Conservation (phyloP, 2,888 invertebrate species). For the Ditula angustiorana region DNA sequence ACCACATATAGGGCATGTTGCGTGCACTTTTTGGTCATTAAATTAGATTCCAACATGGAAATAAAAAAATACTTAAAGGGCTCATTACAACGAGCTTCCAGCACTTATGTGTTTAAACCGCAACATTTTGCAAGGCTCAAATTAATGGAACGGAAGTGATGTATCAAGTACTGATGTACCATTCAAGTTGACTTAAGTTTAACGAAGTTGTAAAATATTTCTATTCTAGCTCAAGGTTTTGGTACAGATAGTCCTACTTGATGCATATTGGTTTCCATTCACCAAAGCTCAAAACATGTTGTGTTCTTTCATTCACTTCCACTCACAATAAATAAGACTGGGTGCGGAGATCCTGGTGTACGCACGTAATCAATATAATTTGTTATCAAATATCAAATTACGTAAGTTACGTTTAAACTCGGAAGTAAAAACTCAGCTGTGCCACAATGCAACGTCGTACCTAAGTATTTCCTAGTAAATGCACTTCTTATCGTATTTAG, state of each 20-base stretch:
- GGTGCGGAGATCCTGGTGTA: constrained; percentile 44
- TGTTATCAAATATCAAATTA: constrained; percentile 15
- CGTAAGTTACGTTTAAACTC: constrained; percentile 33
- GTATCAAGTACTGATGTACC: not conserved
- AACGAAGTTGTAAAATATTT: not conserved
- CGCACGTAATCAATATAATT: constrained; percentile 29
- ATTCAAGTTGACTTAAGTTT: not conserved
- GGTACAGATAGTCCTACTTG: not conserved
- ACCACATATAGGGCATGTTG: not conserved
- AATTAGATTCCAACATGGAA: not conserved
- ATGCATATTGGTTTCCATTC: constrained; percentile 4
- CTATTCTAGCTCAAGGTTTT: not conserved
- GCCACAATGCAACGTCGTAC: constrained; percentile 50
- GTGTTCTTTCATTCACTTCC: constrained; percentile 25
- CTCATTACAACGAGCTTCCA: not conserved
- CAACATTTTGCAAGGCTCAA: not conserved
- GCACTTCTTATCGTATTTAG: constrained; percentile 44
- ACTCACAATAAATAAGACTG: constrained; percentile 59
- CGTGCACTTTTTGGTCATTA: not conserved
- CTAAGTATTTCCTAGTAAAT: constrained; percentile 52
- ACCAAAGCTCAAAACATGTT: constrained; percentile 34
- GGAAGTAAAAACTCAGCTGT: constrained; percentile 43
- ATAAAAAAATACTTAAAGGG: not conserved
- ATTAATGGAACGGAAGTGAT: not conserved
- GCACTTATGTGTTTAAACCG: not conserved